Base-by-base conservation (phyloP, 2,888 invertebrate genomes). In the Leptogaster cylindrica region DNA sequence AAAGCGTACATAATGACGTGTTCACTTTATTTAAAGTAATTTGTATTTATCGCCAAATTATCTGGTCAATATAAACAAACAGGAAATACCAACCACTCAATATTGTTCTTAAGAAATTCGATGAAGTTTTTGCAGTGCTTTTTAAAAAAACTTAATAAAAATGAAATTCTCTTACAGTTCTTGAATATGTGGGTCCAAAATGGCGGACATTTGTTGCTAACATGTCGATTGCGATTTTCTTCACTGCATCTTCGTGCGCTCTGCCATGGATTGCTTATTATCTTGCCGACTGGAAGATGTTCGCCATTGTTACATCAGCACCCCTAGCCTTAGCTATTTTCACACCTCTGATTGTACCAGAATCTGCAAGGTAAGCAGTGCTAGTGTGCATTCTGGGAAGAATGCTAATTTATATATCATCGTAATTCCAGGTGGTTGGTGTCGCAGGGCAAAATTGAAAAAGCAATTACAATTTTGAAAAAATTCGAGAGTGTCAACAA, bases 201-300 rank as follows among this genome's bases (percentile, higher is more conserved):
- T 93, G 93, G 89, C 85, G 94, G 10, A 93, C 93, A 0, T 91
- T 93, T 77, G 93, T 94, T 0, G 93, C 93, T 18, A 94, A 94
- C 78, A 92, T 94, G 90, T 93, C 93, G 0, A 93, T 94, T 52
- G 93, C 93, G 0, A 82, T 93, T 39, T 93, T 93, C 84, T 93
- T 93, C 83, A 93, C 93, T 0, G 81, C 89, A 51, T 93, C 92
- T 1, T 88, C 93, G 0, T 89, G 90, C 5, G 75, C 89, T 5
- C 77, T 95, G 61, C 94, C 94, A 0, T 93, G 93, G 93, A 88
- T 94, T 39, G 93, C 94, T 0, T 86, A 90, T 71, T 90, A 83
- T 80, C 81, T 93, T 12, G 88, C 87, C 2, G 88, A 94, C 76
- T 95, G 95, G 95, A 85, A 89, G 73, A 81, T 85, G 71, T 86